Percentiles rank a stretch among this genome's conserved stretches.
Evolutionary conservation across 2,797 vertebrate species (phyloP).

Genomic region (Catharus ustulatus): DNA sequence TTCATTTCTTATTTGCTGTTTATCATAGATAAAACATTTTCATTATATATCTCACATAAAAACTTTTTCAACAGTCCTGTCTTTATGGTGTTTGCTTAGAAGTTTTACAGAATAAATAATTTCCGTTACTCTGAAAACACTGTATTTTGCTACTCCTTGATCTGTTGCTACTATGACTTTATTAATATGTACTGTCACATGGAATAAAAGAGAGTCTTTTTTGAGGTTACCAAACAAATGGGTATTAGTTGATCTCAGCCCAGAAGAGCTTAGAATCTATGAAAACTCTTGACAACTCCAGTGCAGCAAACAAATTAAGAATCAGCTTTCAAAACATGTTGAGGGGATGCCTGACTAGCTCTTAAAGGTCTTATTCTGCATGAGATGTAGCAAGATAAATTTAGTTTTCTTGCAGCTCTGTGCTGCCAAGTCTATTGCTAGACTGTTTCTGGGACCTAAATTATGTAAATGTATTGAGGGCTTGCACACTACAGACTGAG

Average conservation of each 20-base stretch:
- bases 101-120: not conserved
- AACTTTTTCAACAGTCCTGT: not conserved
- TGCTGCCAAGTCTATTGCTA: not conserved
- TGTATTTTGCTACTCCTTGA: not conserved
- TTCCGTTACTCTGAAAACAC: not conserved
- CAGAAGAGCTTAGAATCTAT: not conserved
- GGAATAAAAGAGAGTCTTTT: not conserved
- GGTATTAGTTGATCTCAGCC: not conserved
- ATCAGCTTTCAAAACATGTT: not conserved
- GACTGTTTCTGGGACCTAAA: not conserved
- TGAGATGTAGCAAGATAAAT: constrained; percentile 2
- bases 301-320: not conserved
- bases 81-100: not conserved
- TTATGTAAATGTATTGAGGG: not conserved
- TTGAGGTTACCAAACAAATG: not conserved
- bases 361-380: not conserved
- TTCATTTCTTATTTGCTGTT: constrained; percentile 14
- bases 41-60: not conserved
- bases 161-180: not conserved
- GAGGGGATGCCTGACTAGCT: not conserved
- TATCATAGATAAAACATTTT: not conserved
- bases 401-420: not conserved
- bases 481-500: not conserved
- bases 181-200: not conserved
- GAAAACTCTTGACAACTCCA: not conserved